These are phyloP conservation scores for Seladonia tumulorum DNA, from an alignment of 2,888 invertebrate species.

Conservation along the genomic window DNA sequence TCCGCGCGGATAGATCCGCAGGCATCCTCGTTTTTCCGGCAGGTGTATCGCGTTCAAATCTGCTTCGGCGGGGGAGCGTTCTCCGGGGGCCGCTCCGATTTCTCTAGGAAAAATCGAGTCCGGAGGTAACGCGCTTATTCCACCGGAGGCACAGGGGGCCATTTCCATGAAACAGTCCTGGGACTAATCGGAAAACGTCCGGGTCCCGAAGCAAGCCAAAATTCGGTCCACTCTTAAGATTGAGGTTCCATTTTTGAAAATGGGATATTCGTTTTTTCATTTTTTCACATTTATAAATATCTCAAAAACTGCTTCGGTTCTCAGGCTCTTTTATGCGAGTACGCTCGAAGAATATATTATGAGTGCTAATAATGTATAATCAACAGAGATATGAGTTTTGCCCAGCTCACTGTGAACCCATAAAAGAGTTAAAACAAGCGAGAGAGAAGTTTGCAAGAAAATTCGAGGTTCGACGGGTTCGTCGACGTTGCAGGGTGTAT, in stretches of 20 bases:
- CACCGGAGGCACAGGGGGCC: not conserved
- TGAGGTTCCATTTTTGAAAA: not conserved
- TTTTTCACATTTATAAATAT: too few species aligned
- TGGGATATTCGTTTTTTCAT: too few species aligned
- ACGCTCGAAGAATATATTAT: not conserved
- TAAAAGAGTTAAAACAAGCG: not conserved
- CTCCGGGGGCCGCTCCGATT: not conserved
- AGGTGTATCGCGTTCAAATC: constrained; percentile 51
- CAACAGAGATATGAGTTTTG: not conserved
- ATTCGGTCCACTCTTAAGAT: not conserved
- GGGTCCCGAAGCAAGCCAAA: not conserved
- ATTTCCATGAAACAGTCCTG: not conserved
- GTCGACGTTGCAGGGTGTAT: constrained; percentile 25
- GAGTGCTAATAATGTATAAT: not conserved
- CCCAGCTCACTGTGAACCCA: not conserved
- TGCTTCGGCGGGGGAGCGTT: constrained; percentile 26
- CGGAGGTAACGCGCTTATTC: constrained; percentile 9
- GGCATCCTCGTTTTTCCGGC: constrained; percentile 23
- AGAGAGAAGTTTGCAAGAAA: not conserved
- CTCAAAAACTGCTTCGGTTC: too few species aligned
- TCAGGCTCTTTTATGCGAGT: too few species aligned
- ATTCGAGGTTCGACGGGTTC: constrained; percentile 5
- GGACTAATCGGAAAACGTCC: not conserved
- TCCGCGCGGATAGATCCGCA: constrained; percentile 54
- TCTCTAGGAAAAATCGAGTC: not conserved